Percentiles rank a stretch among this genome's conserved stretches.
phyloP scores from a whole-genome alignment of 2,113 vertebrate genomes.

The Burhinus bistriatus region DNA sequence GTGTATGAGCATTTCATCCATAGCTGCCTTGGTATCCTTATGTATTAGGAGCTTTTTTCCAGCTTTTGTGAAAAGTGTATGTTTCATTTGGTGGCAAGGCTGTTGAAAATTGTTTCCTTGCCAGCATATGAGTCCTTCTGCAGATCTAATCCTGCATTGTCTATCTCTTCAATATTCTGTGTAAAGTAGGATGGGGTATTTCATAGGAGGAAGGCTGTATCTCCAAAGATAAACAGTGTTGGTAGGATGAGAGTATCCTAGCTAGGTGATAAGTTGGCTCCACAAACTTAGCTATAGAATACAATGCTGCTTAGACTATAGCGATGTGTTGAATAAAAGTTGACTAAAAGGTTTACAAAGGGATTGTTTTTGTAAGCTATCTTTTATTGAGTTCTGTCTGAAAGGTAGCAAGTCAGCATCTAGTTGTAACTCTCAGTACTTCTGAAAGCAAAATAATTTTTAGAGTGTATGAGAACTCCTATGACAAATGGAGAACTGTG shows the following conservation, averaged over 20 bases:
- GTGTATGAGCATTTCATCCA: neutral
- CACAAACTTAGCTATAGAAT: neutral
- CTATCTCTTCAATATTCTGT: neutral
- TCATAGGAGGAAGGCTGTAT: neutral
- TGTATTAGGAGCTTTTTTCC: neutral
- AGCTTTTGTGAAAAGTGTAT: neutral
- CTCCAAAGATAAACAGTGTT: neutral
- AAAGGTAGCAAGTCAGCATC: constrained; percentile 12
- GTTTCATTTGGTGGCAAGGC: neutral
- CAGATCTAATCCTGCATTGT: neutral
- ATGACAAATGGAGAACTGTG: neutral
- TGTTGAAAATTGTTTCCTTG: neutral
- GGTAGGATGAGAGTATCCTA: neutral
- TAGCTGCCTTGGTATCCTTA: neutral
- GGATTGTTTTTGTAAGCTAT: neutral
- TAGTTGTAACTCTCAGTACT: neutral
- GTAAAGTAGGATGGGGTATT: neutral
- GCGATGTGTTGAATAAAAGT: neutral
- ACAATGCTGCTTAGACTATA: neutral
- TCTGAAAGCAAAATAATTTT: constrained; percentile 17
- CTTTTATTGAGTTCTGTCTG: neutral
- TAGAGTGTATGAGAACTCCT: constrained; percentile 15
- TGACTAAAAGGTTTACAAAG: neutral
- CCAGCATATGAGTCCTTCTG: neutral
- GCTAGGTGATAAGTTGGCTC: neutral